Conservation (phyloP, 2,113 vertebrate genomes). For the Lagopus muta region DNA sequence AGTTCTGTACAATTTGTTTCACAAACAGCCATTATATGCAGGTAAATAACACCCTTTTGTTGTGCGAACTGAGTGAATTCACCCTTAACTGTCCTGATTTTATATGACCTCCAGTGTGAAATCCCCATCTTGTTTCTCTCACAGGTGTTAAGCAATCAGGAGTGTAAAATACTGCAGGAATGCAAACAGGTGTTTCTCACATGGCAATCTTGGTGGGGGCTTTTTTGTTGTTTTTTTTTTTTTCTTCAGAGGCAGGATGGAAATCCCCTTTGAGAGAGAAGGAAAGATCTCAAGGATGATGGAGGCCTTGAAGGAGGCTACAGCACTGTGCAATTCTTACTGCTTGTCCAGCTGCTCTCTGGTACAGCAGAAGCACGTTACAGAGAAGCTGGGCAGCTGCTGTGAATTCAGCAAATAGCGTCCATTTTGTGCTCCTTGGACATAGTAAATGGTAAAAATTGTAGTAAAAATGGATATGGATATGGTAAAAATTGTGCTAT, state of each 20-base stretch:
- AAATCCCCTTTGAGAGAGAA: not conserved
- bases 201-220: fast-evolving
- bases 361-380: fast-evolving
- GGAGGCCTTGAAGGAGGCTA: not conserved
- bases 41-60: not conserved
- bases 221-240: no score
- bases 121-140: not conserved
- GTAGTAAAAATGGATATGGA: no score
- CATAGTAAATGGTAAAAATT: not conserved
- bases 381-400: not conserved
- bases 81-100: not conserved
- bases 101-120: not conserved
- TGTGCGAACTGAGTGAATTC: not conserved
- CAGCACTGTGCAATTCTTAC: fast-evolving
- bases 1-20: not conserved
- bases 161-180: not conserved
- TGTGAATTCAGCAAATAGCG: fast-evolving
- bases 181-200: fast-evolving
- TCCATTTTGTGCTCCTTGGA: fast-evolving
- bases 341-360: not conserved
- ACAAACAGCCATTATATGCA: not conserved
- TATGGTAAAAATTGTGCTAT: not conserved
- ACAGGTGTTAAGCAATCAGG: not conserved
- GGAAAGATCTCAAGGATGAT: not conserved
- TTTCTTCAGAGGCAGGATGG: not conserved